Conservation (phyloP, 2,113 vertebrate species). For the Neotoma lepida region DNA sequence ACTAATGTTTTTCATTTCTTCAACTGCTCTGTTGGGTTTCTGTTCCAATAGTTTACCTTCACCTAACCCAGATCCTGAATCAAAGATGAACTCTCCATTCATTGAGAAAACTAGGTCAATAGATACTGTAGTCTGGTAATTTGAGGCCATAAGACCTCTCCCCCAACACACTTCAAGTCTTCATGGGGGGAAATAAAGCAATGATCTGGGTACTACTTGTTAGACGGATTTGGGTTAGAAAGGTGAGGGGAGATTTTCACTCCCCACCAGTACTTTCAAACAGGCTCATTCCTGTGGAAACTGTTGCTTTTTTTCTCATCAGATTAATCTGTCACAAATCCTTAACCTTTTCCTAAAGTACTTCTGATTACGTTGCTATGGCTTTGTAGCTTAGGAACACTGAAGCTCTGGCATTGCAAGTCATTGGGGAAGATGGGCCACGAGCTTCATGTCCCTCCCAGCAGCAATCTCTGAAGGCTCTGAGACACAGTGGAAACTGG, state of each 20-base stretch:
- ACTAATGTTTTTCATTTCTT: background rate
- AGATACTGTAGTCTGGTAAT: background rate
- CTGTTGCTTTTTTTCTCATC: background rate
- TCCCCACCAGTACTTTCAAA: background rate
- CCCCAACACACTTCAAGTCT: background rate
- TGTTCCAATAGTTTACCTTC: background rate
- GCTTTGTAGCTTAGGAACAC: background rate
- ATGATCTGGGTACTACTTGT: background rate
- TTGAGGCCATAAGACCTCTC: background rate
- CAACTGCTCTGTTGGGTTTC: background rate
- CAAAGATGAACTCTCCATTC: background rate
- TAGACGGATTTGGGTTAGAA: background rate
- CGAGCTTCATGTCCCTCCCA: background rate
- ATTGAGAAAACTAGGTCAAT: slow-evolving; percentile 29
- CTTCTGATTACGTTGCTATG: background rate
- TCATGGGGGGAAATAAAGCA: background rate
- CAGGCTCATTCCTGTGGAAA: background rate
- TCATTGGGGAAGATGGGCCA: background rate
- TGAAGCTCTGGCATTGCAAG: slow-evolving; percentile 8
- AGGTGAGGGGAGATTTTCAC: background rate
- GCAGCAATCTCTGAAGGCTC: background rate
- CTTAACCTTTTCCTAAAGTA: slow-evolving; percentile 52
- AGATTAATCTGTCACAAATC: slow-evolving; percentile 6
- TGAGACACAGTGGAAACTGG: background rate
- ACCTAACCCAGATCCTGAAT: background rate